Conservation (phyloP, 2,797 vertebrate genomes). For the Tenualosa ilisha region DNA sequence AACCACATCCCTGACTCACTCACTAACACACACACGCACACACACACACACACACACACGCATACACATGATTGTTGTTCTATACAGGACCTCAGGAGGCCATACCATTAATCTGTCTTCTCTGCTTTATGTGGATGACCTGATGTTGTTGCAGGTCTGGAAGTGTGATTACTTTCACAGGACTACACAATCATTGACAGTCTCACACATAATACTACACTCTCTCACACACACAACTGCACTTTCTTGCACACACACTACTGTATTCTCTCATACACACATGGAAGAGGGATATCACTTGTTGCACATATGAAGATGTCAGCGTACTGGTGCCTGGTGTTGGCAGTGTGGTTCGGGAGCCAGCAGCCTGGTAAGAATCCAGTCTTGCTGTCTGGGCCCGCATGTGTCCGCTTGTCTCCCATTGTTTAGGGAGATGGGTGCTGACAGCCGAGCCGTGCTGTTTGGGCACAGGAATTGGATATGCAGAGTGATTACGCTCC, state of each 20-base stretch:
- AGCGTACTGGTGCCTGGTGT: no score
- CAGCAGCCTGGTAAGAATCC: no score
- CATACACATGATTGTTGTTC: constrained; percentile 48
- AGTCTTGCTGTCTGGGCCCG: not conserved
- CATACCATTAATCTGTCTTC: not conserved
- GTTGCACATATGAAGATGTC: no score
- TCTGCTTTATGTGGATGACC: not conserved
- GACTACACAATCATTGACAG: not conserved
- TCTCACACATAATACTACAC: no score
- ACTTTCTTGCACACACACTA: no score
- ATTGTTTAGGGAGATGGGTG: not conserved
- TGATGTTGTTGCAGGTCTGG: not conserved
- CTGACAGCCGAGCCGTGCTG: not conserved
- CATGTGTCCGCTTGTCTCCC: not conserved
- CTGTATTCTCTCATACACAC: no score
- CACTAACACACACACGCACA: not conserved
- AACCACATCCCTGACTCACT: constrained; percentile 3
- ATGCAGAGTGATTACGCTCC: not conserved
- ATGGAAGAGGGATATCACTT: no score
- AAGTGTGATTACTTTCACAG: not conserved
- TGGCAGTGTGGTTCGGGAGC: no score
- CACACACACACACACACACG: not conserved
- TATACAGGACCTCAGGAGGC: not conserved
- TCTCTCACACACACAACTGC: no score
- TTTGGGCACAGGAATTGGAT: not conserved